These are phyloP conservation scores for Drosophila nigrodunni DNA, from an alignment of 1,140 invertebrate species.

Conservation along the genomic window DNA sequence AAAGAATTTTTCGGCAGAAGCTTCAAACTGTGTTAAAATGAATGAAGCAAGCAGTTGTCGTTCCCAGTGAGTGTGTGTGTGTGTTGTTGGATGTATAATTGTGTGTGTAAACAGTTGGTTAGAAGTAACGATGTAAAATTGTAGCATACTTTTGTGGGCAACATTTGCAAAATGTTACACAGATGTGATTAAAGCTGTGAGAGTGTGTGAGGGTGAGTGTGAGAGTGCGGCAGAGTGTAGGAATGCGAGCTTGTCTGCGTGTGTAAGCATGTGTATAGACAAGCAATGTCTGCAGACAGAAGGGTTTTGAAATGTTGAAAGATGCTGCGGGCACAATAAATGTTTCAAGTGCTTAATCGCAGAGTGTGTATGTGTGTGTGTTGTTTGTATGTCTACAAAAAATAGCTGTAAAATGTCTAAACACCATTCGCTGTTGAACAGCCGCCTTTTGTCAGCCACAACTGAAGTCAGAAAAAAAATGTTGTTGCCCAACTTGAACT, in stretches of 20 bases:
- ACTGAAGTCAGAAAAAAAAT: constrained; percentile 25
- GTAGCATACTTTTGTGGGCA: constrained; percentile 54
- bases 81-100: not conserved
- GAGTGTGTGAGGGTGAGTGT: constrained; percentile 8
- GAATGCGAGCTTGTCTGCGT: not conserved
- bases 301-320: constrained; percentile 24
- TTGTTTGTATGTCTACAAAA: constrained; percentile 9
- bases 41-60: constrained; percentile 10
- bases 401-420: constrained; percentile 62
- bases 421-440: constrained; percentile 66
- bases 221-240: not conserved
- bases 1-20: constrained; percentile 6
- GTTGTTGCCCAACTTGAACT: not conserved
- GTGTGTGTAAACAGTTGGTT: constrained; percentile 30
- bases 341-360: constrained; percentile 4
- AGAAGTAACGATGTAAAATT: constrained; percentile 44
- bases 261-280: not conserved
- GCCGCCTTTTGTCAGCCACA: constrained; percentile 52
- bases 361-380: constrained; percentile 1
- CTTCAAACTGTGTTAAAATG: not conserved
- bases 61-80: not conserved
- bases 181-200: constrained; percentile 32
- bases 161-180: constrained; percentile 17
- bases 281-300: not conserved
- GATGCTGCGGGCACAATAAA: constrained; percentile 57